Evolutionary conservation across 2,888 invertebrate species (phyloP), one percentile per base, ranked within the genome.

Genomic region (Temnothorax ravouxi): DNA sequence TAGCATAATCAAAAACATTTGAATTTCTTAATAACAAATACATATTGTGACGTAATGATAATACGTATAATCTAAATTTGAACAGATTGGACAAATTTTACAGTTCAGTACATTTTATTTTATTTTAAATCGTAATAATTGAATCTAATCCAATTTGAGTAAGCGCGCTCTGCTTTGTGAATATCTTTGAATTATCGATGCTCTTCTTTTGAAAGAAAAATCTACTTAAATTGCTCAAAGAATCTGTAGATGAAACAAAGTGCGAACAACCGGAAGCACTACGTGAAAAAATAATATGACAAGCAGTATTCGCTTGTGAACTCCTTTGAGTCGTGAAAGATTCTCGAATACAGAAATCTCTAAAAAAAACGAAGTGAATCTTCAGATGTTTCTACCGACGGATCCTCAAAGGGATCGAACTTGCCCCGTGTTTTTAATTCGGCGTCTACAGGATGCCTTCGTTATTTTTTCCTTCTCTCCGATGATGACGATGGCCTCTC

Each of bases 371-470:
- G n/a, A 52, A 29, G 54, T 29, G n/a, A 50, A 34, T 71, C 47
- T 47, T 71, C 38, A 71, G 21, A 71, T 59, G 71, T 59, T 72
- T 79, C 38, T 72, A 59, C 29, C 21, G 44, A 25, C 29, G 4
- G 21, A 4, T 79, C 9, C 29, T 47, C 79, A 79, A 79, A 72
- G 72, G 15, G 21, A 59, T 71, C 56, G 59, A 79, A 71, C 15
- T n/a, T 15, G 15, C 4, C 47, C 29, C n/a, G 25, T 75, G 77
- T 61, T 81, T 81, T 69, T 81, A 81, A 74, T 81, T 81, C 41
- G 61, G 4, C 21, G 8, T 76, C 41, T 29, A 6, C 62, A n/a
- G 38, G 41, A 52, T 77, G 52, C 18, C 29, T n/a, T 77, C 38
- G 41, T 76, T 81, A 52, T 47, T 52, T 81, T 18, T 52, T 41